Evolutionary conservation across 2,888 invertebrate species (phyloP).

Genomic region (Drosophila parthenogenetica): DNA sequence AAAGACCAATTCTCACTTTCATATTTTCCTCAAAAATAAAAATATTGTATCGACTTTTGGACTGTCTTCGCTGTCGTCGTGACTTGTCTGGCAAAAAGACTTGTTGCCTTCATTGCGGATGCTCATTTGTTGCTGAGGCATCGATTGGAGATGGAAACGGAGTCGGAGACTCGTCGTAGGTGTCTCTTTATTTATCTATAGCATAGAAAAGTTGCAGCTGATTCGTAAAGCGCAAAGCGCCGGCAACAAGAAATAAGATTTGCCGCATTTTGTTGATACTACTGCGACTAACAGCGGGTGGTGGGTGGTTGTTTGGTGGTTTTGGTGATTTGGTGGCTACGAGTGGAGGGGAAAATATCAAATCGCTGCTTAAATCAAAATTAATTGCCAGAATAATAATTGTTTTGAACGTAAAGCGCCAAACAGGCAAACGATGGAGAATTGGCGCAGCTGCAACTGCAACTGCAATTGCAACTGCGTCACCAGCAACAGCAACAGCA

Average conservation of each 20-base stretch:
- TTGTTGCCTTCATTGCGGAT: constrained; percentile 29
- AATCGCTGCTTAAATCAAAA: constrained; percentile 82
- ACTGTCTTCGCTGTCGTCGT: not conserved
- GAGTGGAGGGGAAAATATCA: constrained; percentile 67
- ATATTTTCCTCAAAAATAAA: not conserved
- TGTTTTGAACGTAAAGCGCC: constrained; percentile 77
- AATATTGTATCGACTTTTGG: not conserved
- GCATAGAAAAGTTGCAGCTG: constrained; percentile 46
- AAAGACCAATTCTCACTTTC: constrained; percentile 9
- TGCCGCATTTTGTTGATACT: constrained; percentile 28
- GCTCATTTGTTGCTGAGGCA: constrained; percentile 32
- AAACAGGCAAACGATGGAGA: constrained; percentile 63
- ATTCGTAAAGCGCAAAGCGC: constrained; percentile 63
- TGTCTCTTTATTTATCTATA: constrained; percentile 58
- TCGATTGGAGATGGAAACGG: constrained; percentile 20
- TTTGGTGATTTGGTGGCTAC: constrained; percentile 23
- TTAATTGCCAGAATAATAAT: constrained; percentile 83
- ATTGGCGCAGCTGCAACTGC: constrained; percentile 76
- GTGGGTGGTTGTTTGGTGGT: constrained; percentile 33
- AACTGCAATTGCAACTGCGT: constrained; percentile 43
- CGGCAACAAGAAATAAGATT: constrained; percentile 38
- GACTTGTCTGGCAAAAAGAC: not conserved
- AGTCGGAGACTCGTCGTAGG: constrained; percentile 48
- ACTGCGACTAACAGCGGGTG: constrained; percentile 48
- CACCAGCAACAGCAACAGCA: constrained; percentile 58